phyloP scores from a whole-genome alignment of 37 sponge, comb jelly and placozoan species.

The Axinella damicornis region DNA sequence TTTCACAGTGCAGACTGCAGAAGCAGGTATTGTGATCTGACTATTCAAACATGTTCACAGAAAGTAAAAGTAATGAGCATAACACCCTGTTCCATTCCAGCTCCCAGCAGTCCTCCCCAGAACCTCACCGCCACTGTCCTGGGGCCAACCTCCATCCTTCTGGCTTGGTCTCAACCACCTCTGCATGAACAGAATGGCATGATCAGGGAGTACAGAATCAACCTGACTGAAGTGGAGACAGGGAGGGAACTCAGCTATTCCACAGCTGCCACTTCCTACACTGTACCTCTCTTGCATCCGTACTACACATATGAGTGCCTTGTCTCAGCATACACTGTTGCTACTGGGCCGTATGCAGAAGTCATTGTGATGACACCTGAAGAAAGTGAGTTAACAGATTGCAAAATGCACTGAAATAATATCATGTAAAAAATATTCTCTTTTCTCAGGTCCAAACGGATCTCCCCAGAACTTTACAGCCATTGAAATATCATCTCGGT shows the following conservation, averaged over 20 bases:
- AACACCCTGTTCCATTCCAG: background rate
- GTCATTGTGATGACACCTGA: slow-evolving; percentile 19
- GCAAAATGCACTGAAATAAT: too few relatives aligned
- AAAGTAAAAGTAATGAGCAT: too few relatives aligned
- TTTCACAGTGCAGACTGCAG: background rate
- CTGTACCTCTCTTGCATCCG: slow-evolving; percentile 35
- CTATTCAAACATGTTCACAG: too few relatives aligned
- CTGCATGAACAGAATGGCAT: slow-evolving; percentile 32
- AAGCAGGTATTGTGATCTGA: slow-evolving; percentile 10
- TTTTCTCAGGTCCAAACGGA: slow-evolving; percentile 14
- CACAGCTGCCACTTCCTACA: slow-evolving; percentile 2
- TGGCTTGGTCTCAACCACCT: slow-evolving; percentile 29
- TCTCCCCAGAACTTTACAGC: background rate
- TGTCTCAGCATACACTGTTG: slow-evolving; percentile 47
- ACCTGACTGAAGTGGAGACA: slow-evolving; percentile 39
- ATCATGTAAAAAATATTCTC: background rate
- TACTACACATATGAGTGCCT: slow-evolving; percentile 26
- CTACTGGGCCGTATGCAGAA: slow-evolving; percentile 23
- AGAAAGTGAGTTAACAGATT: slow-evolving; percentile 49
- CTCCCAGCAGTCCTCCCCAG: slow-evolving; percentile 18
- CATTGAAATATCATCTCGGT: too few relatives aligned
- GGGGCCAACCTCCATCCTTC: background rate
- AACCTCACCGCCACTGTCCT: slow-evolving; percentile 5
- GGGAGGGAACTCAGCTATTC: background rate
- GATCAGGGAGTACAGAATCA: slow-evolving; percentile 35